phyloP scores from a whole-genome alignment of 1,140 invertebrate species.

The Leptopilina boulardi region DNA sequence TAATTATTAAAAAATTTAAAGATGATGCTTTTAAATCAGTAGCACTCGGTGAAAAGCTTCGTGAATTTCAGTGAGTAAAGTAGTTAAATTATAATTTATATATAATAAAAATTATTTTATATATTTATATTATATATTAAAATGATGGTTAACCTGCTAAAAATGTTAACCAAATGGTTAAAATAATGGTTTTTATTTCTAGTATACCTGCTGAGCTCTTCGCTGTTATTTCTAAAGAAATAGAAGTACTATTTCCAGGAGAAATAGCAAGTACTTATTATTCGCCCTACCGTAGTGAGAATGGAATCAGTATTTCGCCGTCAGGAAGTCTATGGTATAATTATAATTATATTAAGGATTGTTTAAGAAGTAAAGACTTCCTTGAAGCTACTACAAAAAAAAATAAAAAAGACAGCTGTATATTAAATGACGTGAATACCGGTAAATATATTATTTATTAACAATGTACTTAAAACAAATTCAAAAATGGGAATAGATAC shows the following conservation, averaged over 20 bases:
- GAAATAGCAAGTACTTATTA: neutral
- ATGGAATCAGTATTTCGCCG: neutral
- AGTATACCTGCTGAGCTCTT: neutral
- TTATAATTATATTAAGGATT: neutral
- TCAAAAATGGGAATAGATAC: no score
- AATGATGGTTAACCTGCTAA: no score
- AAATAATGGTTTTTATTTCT: neutral
- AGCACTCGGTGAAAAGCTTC: neutral
- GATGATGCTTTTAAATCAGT: neutral
- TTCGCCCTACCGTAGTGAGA: neutral
- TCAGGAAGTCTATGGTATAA: neutral
- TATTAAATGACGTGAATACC: neutral
- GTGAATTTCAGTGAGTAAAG: neutral
- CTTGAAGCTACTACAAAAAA: neutral
- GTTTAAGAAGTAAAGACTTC: neutral
- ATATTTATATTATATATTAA: no score
- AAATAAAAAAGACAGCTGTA: neutral
- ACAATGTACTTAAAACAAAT: no score
- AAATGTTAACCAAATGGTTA: no score
- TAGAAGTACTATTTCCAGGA: neutral
- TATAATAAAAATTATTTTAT: no score
- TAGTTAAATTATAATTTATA: no score
- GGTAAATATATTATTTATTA: neutral
- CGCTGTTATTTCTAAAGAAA: neutral
- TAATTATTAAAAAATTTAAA: neutral